Conservation (phyloP, 2,797 vertebrate species). For the Mormyrus hasselquistii region DNA sequence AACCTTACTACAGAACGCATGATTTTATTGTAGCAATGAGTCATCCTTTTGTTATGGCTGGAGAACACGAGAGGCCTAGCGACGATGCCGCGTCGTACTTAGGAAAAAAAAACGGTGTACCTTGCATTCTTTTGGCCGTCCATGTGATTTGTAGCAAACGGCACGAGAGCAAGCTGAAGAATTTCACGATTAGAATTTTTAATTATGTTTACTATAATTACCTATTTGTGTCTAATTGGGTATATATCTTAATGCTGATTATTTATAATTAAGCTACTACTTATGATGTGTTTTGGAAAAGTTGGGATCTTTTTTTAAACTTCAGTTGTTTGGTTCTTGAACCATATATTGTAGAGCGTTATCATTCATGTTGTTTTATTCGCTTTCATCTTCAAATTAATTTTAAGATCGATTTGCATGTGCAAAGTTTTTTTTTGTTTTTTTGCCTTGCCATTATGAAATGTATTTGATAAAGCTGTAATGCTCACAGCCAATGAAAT, state of each 20-base stretch:
- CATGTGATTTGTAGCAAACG: not conserved
- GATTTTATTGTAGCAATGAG: not conserved
- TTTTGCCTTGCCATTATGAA: not conserved
- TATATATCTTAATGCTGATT: not conserved
- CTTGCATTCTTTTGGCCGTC: not conserved
- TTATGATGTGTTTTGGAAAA: not conserved
- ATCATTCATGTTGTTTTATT: not conserved
- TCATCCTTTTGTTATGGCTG: not conserved
- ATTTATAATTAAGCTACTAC: not conserved
- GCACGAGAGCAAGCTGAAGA: not conserved
- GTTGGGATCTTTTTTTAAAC: not conserved
- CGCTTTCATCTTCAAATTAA: not conserved
- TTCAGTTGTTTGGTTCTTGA: not conserved
- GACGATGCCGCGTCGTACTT: not conserved
- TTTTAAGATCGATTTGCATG: not conserved
- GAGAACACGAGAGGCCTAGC: not conserved
- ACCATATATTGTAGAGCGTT: not conserved
- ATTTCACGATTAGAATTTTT: conserved; percentile 6
- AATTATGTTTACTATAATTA: not conserved
- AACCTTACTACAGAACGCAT: not conserved
- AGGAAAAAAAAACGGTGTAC: not conserved
- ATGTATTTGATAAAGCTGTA: not conserved
- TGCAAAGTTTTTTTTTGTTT: not conserved
- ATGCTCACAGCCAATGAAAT: not conserved
- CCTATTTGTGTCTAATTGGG: too few relatives aligned